Percentiles rank a stretch among this genome's conserved stretches.
Evolutionary conservation across 1,140 invertebrate genomes (phyloP).

Genomic region (Mesaphorura yosii): DNA sequence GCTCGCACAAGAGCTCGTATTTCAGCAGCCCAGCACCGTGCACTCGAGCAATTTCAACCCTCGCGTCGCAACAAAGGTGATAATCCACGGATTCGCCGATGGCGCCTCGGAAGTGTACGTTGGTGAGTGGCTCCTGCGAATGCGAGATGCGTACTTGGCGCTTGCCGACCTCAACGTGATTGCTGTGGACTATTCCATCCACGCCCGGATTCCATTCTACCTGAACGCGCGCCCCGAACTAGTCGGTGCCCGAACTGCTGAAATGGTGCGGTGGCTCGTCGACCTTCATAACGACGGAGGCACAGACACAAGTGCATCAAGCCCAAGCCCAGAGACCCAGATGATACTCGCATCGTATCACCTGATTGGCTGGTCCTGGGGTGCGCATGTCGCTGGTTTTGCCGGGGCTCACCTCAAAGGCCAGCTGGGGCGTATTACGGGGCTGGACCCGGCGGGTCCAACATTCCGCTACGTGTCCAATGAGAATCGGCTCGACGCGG

Average conservation of each 20-base stretch:
- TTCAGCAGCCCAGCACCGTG: conserved; percentile 4
- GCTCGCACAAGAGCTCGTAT: conserved; percentile 18
- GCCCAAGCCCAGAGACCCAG: too few species aligned
- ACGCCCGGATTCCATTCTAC: conserved; percentile 14
- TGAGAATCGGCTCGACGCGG: conserved; percentile 25
- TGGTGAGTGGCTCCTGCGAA: conserved; percentile 11
- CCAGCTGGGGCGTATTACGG: conserved; percentile 24
- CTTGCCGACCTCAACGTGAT: conserved; percentile 27
- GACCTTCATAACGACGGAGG: conserved; percentile 7
- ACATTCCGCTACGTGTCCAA: conserved; percentile 22
- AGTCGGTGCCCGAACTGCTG: conserved; percentile 14
- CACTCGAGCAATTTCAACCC: conserved; percentile 16
- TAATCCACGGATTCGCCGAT: conserved; percentile 18
- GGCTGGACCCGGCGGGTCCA: conserved; percentile 22
- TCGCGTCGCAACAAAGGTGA: conserved; percentile 8
- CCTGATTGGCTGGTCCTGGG: conserved; percentile 25
- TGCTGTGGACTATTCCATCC: conserved; percentile 24
- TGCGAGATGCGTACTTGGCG: conserved; percentile 19
- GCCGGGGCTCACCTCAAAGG: conserved; percentile 18
- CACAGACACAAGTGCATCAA: too few species aligned
- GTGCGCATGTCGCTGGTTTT: conserved; percentile 18
- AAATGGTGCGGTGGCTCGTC: conserved; percentile 19
- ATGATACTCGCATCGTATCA: conserved; percentile 22
- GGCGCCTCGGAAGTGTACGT: conserved; percentile 16
- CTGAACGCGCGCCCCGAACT: conserved; percentile 19